phyloP scores from a whole-genome alignment of 2,113 vertebrate species.

The Lathamus discolor region DNA sequence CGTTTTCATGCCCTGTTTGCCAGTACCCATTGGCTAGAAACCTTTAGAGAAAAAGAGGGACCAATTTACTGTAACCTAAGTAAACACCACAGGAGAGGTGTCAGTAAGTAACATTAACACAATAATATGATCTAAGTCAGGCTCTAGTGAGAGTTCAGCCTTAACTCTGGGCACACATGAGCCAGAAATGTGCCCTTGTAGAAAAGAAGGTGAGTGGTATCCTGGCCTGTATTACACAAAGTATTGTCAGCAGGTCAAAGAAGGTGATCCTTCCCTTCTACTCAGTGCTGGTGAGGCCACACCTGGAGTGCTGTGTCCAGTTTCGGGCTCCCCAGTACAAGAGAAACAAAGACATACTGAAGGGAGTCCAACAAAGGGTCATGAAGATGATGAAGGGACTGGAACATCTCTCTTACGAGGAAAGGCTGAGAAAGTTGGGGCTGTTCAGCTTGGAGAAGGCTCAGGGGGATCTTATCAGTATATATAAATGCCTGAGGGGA shows the following conservation, averaged over 20 bases:
- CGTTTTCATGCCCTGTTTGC: not conserved
- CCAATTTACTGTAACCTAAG: not conserved
- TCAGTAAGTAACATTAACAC: not conserved
- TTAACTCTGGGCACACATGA: not conserved
- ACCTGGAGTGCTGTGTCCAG: not conserved
- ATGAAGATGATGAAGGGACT: not conserved
- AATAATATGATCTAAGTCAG: not conserved
- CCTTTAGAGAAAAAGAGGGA: not conserved
- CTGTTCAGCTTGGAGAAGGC: not conserved
- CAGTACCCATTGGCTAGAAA: not conserved
- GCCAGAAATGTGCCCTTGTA: not conserved
- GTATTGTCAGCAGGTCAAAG: not conserved
- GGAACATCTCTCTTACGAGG: not conserved
- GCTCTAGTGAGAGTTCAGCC: not conserved
- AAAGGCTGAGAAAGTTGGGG: not conserved
- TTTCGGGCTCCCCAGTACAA: not conserved
- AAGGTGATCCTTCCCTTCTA: not conserved
- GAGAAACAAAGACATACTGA: not conserved
- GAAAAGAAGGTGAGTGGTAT: not conserved
- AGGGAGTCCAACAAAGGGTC: fast-evolving
- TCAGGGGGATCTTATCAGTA: not conserved
- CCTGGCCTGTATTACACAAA: not conserved
- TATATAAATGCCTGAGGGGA: not conserved
- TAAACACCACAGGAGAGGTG: not conserved
- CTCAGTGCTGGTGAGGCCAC: not conserved